These are phyloP conservation scores for Bombus consobrinus DNA, from an alignment of 1,140 invertebrate species.

Conservation along the genomic window DNA sequence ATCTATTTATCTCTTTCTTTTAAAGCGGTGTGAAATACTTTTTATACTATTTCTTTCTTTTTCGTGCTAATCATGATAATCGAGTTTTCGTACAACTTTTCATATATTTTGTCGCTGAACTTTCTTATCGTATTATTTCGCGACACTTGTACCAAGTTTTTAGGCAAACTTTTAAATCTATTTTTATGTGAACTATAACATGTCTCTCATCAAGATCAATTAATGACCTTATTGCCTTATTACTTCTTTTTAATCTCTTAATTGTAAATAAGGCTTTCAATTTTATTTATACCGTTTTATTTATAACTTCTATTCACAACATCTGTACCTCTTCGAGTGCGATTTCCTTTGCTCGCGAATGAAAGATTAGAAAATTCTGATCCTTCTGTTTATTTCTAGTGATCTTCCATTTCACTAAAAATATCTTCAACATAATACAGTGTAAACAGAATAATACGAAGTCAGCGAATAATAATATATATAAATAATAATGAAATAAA, in stretches of 20 bases:
- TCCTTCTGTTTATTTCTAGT: too few relatives aligned
- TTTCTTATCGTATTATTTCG: neutral
- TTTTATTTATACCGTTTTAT: neutral
- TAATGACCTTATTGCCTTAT: neutral
- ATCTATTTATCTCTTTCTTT: neutral
- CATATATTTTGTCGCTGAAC: neutral
- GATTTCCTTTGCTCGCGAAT: neutral
- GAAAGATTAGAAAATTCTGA: too few relatives aligned
- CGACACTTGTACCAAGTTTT: neutral
- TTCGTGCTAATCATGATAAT: neutral
- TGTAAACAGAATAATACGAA: too few relatives aligned
- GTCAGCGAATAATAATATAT: too few relatives aligned
- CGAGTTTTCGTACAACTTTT: too few relatives aligned
- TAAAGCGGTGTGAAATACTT: neutral
- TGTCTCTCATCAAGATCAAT: too few relatives aligned
- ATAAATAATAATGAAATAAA: too few relatives aligned
- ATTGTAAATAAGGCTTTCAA: neutral
- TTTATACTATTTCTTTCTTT: neutral
- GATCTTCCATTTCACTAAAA: too few relatives aligned
- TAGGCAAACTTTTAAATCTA: neutral
- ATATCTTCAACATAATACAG: too few relatives aligned
- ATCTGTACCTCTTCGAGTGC: neutral
- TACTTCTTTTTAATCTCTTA: neutral
- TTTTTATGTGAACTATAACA: neutral
- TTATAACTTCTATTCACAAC: neutral